Conservation (phyloP, 64 coral and sea anemone genomes). For the Porites lutea region DNA sequence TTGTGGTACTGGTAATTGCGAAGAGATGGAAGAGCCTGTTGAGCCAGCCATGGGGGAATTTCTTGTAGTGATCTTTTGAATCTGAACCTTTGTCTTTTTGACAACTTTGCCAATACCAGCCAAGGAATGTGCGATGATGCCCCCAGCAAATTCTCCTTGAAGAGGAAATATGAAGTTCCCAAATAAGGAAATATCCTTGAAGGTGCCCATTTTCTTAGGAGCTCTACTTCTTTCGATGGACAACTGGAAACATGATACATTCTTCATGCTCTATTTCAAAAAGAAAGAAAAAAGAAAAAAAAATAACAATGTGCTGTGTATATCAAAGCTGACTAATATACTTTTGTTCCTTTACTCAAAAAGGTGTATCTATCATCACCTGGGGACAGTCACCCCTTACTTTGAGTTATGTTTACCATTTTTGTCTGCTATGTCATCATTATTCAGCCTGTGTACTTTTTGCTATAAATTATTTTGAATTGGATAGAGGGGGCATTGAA, state of each 20-base stretch:
- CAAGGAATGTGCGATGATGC: background rate
- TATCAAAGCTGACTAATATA: no score
- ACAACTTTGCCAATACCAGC: slow-evolving; percentile 4
- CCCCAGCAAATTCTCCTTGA: background rate
- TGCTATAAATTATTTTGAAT: no score
- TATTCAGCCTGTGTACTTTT: no score
- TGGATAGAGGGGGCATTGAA: no score
- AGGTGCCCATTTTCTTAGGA: background rate
- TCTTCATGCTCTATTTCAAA: background rate
- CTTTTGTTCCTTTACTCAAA: no score
- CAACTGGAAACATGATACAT: background rate
- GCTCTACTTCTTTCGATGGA: background rate
- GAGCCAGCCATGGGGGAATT: background rate
- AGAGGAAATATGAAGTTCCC: background rate
- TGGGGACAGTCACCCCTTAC: no score
- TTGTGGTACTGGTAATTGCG: background rate
- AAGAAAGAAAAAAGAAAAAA: background rate
- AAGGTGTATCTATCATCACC: no score
- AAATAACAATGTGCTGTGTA: no score
- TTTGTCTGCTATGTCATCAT: no score
- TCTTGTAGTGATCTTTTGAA: background rate
- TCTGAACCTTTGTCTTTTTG: slow-evolving; percentile 8
- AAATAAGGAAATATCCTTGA: no score
- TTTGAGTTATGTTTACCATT: no score
- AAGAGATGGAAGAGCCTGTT: background rate